These are phyloP conservation scores for Pseudonaja textilis DNA, from an alignment of 2,113 vertebrate species.

Conservation along the genomic window DNA sequence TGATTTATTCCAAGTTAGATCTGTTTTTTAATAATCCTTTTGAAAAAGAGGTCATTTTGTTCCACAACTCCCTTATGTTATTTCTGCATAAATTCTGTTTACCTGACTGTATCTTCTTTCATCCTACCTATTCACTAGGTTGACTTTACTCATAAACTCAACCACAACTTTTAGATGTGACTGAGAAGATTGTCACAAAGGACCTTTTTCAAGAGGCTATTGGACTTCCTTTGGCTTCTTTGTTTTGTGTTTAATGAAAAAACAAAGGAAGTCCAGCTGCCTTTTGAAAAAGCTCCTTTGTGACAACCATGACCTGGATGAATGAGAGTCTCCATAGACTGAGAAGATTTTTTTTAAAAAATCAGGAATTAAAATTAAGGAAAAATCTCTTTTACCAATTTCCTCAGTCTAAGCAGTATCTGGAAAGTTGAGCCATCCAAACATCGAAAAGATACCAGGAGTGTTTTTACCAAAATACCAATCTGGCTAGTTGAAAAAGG, in stretches of 20 bases:
- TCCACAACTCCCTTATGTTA: not conserved
- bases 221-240: not conserved
- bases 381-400: not conserved
- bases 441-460: not conserved
- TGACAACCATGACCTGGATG: not conserved
- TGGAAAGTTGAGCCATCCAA: not conserved
- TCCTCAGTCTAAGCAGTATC: not conserved
- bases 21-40: not conserved
- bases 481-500: not conserved
- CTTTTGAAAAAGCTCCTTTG: not conserved
- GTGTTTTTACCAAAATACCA: not conserved
- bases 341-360: not conserved
- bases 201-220: not conserved
- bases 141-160: not conserved
- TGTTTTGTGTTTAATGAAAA: not conserved
- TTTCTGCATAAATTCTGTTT: not conserved
- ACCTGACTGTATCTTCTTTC: not conserved
- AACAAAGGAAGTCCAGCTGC: not conserved
- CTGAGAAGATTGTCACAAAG: not conserved
- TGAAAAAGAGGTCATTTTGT: not conserved
- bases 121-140: not conserved
- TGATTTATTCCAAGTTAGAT: slow-evolving; percentile 7
- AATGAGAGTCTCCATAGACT: not conserved
- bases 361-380: not conserved
- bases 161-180: not conserved